A percentile compares a stretch with the other conserved stretches of the same genome.
Conservation (phyloP, 2,113 vertebrate genomes). For the Brienomyrus brachyistius region DNA sequence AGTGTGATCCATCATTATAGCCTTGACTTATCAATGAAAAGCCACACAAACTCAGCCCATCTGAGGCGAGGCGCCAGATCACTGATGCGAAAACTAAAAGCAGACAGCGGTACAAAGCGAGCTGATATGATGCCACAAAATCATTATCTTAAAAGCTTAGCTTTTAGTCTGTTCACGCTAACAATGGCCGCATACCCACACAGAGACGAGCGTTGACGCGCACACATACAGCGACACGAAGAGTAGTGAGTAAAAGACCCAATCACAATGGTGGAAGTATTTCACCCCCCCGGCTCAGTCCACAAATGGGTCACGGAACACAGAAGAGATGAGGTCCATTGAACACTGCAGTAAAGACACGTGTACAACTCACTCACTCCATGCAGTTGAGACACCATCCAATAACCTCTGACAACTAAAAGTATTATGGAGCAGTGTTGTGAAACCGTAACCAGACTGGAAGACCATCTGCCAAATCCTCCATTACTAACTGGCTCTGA, state of each 20-base stretch:
- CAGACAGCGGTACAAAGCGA: not conserved
- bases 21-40: not conserved
- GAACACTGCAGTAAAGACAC: not conserved
- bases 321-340: not conserved
- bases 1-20: not conserved
- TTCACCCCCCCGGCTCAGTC: not conserved
- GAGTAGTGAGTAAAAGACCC: not conserved
- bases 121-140: not conserved
- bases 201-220: not conserved
- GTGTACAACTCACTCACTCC: not conserved
- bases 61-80: not conserved
- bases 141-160: not conserved
- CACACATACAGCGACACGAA: not conserved
- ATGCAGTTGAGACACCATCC: not conserved
- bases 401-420: not conserved
- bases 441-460: not conserved
- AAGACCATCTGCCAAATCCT: not conserved
- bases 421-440: not conserved
- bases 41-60: not conserved
- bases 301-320: not conserved
- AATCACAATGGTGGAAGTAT: not conserved
- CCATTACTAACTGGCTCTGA: not conserved
- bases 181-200: not conserved
- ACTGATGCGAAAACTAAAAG: not conserved
- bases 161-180: not conserved